Conservation (phyloP, 2,888 invertebrate genomes). For the Cephus pulcher region DNA sequence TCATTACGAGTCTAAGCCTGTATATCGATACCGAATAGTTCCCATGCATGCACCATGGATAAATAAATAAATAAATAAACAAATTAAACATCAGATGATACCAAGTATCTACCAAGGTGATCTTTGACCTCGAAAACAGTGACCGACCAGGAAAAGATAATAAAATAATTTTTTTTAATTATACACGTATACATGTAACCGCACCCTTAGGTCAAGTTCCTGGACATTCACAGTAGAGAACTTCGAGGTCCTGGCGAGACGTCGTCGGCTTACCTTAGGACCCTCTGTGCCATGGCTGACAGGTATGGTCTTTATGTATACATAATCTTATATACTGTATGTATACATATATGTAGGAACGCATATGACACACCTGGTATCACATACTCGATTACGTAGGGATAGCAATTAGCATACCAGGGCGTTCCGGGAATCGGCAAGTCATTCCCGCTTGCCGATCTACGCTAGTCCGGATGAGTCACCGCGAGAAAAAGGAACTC, state of each 20-base stretch:
- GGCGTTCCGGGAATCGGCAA: slow-evolving; percentile 48
- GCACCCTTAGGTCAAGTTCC: slow-evolving; percentile 32
- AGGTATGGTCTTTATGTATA: slow-evolving; percentile 17
- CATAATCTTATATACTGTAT: neutral
- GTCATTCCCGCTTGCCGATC: slow-evolving; percentile 21
- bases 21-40: neutral
- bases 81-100: neutral
- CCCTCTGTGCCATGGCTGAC: slow-evolving; percentile 20
- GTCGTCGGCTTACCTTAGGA: slow-evolving; percentile 28
- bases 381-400: neutral
- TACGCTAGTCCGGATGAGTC: neutral
- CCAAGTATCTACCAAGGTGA: neutral
- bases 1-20: neutral
- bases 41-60: neutral
- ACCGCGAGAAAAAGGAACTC: neutral
- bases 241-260: slow-evolving; percentile 11
- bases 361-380: slow-evolving; percentile 1
- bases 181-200: slow-evolving; percentile 11
- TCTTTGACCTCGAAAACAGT: neutral
- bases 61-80: neutral
- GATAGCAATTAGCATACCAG: slow-evolving; percentile 54
- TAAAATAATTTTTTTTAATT: neutral
- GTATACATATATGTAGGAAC: slow-evolving; percentile 13
- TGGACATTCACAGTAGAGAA: slow-evolving; percentile 13
- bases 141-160: neutral